Evolutionary conservation across 2,888 invertebrate genomes (phyloP).

Genomic region (Idaea straminata): DNA sequence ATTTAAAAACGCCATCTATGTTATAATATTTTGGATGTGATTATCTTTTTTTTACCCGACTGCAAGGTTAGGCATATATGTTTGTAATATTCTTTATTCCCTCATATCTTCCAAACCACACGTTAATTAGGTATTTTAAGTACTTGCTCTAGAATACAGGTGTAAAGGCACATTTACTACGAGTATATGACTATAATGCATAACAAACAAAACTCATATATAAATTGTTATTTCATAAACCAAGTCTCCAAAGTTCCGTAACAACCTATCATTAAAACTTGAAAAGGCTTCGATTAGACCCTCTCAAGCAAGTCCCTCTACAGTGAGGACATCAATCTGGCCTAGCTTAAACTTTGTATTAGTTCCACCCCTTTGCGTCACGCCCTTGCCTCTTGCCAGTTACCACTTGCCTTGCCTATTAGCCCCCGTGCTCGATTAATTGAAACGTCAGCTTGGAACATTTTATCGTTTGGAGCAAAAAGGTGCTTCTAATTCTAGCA

Average conservation of each 20-base stretch:
- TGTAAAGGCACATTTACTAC: too few species aligned
- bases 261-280: constrained; percentile 1
- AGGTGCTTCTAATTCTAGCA: background rate
- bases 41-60: too few species aligned
- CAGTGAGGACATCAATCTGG: background rate
- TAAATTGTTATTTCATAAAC: background rate
- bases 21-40: too few species aligned
- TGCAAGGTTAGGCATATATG: too few species aligned
- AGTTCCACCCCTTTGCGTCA: background rate
- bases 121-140: too few species aligned
- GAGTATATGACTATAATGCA: background rate
- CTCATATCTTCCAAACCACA: too few species aligned
- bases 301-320: background rate
- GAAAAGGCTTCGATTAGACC: background rate
- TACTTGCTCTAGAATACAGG: too few species aligned
- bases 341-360: background rate
- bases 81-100: too few species aligned
- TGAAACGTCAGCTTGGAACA: background rate
- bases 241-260: background rate
- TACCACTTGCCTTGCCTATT: background rate
- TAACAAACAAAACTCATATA: background rate
- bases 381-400: background rate
- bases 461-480: constrained; percentile 1
- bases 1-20: too few species aligned
- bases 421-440: background rate